Percentiles rank a stretch among this genome's conserved stretches.
phyloP scores from a whole-genome alignment of 1,140 invertebrate genomes.

The Bradysia coprophila region DNA sequence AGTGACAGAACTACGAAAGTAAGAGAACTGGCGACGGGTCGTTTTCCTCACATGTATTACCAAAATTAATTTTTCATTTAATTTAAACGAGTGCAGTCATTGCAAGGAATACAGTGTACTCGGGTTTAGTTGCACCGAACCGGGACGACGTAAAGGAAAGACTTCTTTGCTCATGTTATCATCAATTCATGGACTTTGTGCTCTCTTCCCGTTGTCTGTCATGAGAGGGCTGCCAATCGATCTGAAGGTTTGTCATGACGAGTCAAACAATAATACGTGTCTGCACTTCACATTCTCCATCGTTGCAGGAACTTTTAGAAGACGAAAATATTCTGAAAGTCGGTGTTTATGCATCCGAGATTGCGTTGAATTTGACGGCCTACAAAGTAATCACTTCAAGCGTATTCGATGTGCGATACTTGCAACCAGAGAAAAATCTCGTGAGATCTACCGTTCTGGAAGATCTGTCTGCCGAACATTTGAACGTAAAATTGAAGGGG shows the following conservation, averaged over 20 bases:
- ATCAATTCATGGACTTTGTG: neutral
- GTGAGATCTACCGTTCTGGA: neutral
- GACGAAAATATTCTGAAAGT: neutral
- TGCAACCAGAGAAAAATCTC: neutral
- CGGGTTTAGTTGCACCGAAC: neutral
- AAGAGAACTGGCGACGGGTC: no score
- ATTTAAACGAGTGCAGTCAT: no score
- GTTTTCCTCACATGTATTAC: no score
- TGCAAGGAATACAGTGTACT: neutral
- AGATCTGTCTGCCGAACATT: neutral
- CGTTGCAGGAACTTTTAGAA: neutral
- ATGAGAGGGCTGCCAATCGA: neutral
- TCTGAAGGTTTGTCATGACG: neutral
- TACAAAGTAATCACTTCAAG: neutral
- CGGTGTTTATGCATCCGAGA: neutral
- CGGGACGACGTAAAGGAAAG: neutral
- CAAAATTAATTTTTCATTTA: no score
- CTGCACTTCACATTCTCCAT: neutral
- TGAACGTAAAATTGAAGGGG: neutral
- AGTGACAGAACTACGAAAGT: no score
- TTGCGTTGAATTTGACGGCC: neutral
- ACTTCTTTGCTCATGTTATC: neutral
- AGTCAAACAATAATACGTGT: neutral
- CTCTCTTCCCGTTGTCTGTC: neutral
- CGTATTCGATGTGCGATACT: neutral